Percentiles rank a stretch among this genome's conserved stretches.
These are phyloP conservation scores for Sitophilus oryzae DNA, from an alignment of 1,140 invertebrate species.

Conservation along the genomic window DNA sequence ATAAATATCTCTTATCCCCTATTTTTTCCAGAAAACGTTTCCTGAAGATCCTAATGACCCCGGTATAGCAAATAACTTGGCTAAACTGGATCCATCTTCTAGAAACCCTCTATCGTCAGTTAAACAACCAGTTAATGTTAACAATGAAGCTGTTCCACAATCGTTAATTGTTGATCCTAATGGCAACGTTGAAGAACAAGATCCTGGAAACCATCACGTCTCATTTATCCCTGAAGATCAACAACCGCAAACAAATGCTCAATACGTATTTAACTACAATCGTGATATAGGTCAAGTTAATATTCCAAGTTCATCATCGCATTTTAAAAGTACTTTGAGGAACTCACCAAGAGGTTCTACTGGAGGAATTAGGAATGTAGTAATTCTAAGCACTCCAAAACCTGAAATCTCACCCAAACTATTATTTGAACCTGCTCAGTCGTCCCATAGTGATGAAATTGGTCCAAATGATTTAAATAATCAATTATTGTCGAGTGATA, in stretches of 20 bases:
- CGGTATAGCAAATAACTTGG: conserved; percentile 16
- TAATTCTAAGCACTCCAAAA: background rate
- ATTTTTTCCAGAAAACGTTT: conserved; percentile 13
- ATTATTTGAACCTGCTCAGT: too few relatives aligned
- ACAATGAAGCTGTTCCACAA: background rate
- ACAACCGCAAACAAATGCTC: too few relatives aligned
- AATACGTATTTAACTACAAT: too few relatives aligned
- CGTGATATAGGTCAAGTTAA: too few relatives aligned
- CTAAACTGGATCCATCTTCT: conserved; percentile 4
- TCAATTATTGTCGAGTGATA: too few relatives aligned
- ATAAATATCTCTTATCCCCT: background rate
- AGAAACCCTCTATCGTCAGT: background rate
- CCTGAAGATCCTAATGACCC: conserved; percentile 13
- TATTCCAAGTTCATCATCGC: background rate
- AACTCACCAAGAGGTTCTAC: background rate
- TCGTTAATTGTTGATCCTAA: background rate
- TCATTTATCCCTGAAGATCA: too few relatives aligned
- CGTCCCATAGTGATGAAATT: too few relatives aligned
- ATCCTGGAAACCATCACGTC: too few relatives aligned
- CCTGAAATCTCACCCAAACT: too few relatives aligned
- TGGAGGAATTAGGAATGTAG: background rate
- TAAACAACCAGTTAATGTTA: background rate
- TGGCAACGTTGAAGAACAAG: background rate
- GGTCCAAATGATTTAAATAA: too few relatives aligned
- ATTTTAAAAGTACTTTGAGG: background rate